Conservation (phyloP, 2,797 vertebrate species). For the Enteromius afrohamiltoni region DNA sequence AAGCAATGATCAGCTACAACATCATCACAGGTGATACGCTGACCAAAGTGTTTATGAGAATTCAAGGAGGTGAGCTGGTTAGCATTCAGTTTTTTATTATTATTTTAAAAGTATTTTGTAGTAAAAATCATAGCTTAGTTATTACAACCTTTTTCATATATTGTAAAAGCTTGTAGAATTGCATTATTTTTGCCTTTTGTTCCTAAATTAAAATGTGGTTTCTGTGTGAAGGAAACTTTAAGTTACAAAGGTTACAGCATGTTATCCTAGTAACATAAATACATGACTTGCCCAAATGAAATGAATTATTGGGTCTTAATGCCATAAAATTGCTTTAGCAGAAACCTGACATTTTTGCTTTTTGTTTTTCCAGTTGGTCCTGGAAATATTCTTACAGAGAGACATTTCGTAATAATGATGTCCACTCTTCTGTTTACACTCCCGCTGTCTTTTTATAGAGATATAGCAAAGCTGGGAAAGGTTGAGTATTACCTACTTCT, state of each 20-base stretch:
- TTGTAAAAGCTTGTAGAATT: not conserved
- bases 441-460: conserved; percentile 88
- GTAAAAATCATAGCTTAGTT: not conserved
- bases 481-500: conserved; percentile 68
- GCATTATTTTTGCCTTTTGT: not conserved
- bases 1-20: conserved; percentile 99
- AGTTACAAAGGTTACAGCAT: not conserved
- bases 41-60: conserved; percentile 93
- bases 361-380: conserved; percentile 80
- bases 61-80: conserved; percentile 85
- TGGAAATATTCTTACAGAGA: conserved; percentile 81
- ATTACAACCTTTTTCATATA: not conserved
- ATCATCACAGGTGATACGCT: conserved; percentile 93
- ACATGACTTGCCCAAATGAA: not conserved
- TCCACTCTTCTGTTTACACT: conserved; percentile 85
- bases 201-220: not conserved
- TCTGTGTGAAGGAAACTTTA: not conserved
- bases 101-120: not conserved
- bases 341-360: not conserved
- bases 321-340: not conserved
- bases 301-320: fast-evolving
- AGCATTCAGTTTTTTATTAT: not conserved
- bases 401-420: conserved; percentile 87
- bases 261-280: not conserved
- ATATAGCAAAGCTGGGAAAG: conserved; percentile 91